phyloP scores from a whole-genome alignment of 2,888 invertebrate species.

The Rhopalosiphum nymphaeae region DNA sequence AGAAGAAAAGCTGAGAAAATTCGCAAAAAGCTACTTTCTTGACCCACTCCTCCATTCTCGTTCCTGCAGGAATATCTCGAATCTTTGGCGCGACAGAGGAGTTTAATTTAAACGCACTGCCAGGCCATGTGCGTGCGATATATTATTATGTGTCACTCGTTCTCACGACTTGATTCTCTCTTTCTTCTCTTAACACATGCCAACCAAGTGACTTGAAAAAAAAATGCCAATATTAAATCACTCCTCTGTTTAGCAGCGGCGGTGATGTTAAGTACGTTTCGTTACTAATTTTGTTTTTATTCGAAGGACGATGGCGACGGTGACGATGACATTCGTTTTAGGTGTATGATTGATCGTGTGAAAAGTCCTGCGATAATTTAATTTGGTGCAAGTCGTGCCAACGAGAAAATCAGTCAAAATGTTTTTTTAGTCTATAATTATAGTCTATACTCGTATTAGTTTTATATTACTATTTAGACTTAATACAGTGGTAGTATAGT shows the following conservation, averaged over 20 bases:
- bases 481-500: no score
- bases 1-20: neutral
- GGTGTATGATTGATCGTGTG: conserved; percentile 57
- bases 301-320: neutral
- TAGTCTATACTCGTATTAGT: neutral
- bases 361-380: conserved; percentile 34
- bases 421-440: neutral
- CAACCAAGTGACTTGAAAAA: conserved; percentile 30
- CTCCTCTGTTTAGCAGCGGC: neutral
- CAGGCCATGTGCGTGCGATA: conserved; percentile 23
- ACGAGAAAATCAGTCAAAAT: neutral
- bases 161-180: conserved; percentile 15
- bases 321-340: conserved; percentile 19
- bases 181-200: conserved; percentile 38
- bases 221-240: conserved; percentile 54
- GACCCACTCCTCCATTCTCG: neutral
- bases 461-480: neutral
- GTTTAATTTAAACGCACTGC: neutral
- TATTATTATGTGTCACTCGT: neutral
- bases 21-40: conserved; percentile 9
- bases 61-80: neutral
- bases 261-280: neutral
- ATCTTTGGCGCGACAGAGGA: neutral
- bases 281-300: conserved; percentile 8
- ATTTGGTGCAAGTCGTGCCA: neutral